Conservation (phyloP, 2,113 vertebrate genomes). For the Tautogolabrus adspersus region DNA sequence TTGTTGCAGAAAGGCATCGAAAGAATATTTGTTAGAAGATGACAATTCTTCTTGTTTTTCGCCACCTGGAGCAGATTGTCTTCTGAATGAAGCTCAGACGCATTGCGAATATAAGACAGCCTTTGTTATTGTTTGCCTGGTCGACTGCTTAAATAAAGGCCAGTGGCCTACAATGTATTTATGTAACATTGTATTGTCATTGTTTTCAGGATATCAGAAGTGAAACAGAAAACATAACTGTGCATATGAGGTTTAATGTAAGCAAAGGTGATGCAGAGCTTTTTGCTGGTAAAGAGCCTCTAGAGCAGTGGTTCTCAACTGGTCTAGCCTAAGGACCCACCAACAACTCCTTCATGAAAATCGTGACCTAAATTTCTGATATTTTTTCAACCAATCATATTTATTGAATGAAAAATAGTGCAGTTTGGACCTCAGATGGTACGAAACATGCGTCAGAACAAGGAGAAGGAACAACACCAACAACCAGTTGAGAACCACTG, state of each 20-base stretch:
- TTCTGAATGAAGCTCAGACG: not conserved
- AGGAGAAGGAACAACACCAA: no score
- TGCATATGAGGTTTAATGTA: not conserved
- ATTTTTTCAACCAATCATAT: no score
- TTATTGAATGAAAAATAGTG: no score
- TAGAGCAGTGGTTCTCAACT: not conserved
- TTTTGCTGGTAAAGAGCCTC: not conserved
- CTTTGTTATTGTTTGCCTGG: slow-evolving; percentile 25
- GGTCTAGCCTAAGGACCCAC: no score
- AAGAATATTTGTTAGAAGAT: slow-evolving; percentile 41
- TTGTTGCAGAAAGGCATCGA: slow-evolving; percentile 20
- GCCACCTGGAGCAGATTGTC: slow-evolving; percentile 25
- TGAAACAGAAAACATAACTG: not conserved
- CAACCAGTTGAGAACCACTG: no score
- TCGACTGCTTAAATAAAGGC: slow-evolving; percentile 5
- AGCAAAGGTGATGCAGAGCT: not conserved
- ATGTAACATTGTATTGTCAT: slow-evolving; percentile 11
- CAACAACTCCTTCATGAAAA: no score
- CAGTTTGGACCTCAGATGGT: no score
- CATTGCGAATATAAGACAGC: not conserved
- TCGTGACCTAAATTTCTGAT: no score
- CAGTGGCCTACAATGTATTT: not conserved
- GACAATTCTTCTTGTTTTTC: slow-evolving; percentile 20
- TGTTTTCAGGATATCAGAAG: slow-evolving; percentile 17
- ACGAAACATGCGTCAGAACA: no score